phyloP scores from a whole-genome alignment of 2,888 invertebrate genomes.

The Drosophila prolongata region DNA sequence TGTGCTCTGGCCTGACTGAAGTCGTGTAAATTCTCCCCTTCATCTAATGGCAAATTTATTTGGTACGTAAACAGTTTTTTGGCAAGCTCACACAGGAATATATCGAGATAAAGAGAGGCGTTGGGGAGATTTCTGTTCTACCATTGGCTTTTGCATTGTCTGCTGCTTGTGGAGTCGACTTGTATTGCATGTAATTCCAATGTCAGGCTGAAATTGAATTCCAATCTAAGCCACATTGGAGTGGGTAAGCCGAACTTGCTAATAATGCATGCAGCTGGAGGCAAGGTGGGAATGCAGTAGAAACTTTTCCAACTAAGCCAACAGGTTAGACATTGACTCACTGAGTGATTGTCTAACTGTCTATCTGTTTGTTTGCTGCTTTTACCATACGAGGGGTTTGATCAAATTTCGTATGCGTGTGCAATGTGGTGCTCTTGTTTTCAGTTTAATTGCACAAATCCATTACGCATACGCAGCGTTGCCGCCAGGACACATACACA shows the following conservation, averaged over 20 bases:
- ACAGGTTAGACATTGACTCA: constrained; percentile 43
- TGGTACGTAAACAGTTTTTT: constrained; percentile 61
- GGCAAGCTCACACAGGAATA: constrained; percentile 16
- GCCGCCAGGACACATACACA: constrained; percentile 26
- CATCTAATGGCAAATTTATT: constrained; percentile 72
- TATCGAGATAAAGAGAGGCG: constrained; percentile 7
- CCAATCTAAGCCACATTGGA: constrained; percentile 15
- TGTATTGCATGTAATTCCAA: constrained; percentile 41
- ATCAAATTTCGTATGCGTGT: constrained; percentile 55
- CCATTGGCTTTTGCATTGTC: constrained; percentile 36
- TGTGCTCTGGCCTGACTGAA: constrained; percentile 47
- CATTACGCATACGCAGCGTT: constrained; percentile 69
- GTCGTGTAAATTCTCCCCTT: constrained; percentile 56
- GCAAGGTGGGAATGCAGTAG: not conserved
- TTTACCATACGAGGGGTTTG: constrained; percentile 42
- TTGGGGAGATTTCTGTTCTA: constrained; percentile 7
- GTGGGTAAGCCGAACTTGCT: constrained; percentile 34
- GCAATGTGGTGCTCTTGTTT: constrained; percentile 16
- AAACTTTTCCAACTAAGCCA: constrained; percentile 27
- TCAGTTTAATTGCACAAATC: constrained; percentile 66
- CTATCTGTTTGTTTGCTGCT: constrained; percentile 21
- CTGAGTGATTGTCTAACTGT: constrained; percentile 50
- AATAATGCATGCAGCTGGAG: constrained; percentile 35
- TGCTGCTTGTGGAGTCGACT: constrained; percentile 28
- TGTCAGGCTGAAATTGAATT: constrained; percentile 48